Conservation (phyloP, 2,888 invertebrate species). For the Chrysolina haemoptera region DNA sequence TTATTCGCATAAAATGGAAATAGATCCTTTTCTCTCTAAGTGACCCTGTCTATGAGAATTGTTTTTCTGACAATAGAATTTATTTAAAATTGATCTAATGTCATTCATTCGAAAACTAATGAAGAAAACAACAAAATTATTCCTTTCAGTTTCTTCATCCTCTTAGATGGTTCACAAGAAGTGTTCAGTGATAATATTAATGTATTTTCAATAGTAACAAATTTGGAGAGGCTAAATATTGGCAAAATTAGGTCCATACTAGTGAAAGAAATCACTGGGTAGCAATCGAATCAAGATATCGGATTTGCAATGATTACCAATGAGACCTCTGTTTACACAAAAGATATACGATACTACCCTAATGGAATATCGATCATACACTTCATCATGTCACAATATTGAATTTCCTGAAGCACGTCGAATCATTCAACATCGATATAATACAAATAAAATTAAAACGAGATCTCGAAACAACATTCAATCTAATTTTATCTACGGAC, state of each 20-base stretch:
- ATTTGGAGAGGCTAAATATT: background rate
- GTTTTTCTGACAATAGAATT: no score
- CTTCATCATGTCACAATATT: constrained; percentile 59
- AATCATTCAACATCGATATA: background rate
- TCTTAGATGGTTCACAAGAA: no score
- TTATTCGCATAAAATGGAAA: no score
- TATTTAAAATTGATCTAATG: no score
- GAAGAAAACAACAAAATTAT: no score
- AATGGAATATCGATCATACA: constrained; percentile 69
- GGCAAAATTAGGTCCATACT: constrained; percentile 27
- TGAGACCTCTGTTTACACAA: constrained; percentile 58
- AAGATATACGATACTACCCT: constrained; percentile 63
- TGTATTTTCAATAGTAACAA: no score
- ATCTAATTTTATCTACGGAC: background rate
- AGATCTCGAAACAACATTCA: background rate
- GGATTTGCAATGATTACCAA: constrained; percentile 58
- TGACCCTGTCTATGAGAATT: no score
- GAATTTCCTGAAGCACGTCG: constrained; percentile 44
- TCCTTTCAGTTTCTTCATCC: no score
- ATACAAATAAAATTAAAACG: background rate
- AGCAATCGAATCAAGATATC: constrained; percentile 47
- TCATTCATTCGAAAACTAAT: no score
- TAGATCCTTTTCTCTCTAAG: no score
- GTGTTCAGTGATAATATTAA: no score
- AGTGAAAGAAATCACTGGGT: constrained; percentile 33